phyloP scores from a whole-genome alignment of 23 tunicate species.

The Oikopleura vanhoeffeni region DNA sequence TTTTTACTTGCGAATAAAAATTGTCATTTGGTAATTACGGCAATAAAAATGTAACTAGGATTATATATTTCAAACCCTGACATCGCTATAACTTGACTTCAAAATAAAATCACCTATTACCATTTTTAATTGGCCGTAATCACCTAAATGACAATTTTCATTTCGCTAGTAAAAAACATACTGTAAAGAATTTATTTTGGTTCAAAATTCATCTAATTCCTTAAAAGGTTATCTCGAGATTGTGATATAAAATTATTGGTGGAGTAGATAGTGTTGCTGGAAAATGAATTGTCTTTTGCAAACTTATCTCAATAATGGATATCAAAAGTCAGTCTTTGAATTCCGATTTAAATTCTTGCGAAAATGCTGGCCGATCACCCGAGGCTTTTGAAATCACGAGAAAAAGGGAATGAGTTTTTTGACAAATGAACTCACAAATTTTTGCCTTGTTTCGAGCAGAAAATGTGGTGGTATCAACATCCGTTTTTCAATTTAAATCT shows the following conservation, averaged over 20 bases:
- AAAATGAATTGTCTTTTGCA: constrained; percentile 80
- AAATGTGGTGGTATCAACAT: constrained; percentile 53
- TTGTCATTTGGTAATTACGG: too few relatives aligned
- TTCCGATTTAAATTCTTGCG: constrained; percentile 79
- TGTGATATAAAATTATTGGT: constrained; percentile 16
- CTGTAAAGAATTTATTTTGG: too few relatives aligned
- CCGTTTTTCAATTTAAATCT: constrained; percentile 59
- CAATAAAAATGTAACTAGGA: too few relatives aligned
- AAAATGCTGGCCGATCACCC: constrained; percentile 80
- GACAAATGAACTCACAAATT: constrained; percentile 40
- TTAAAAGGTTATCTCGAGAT: not conserved
- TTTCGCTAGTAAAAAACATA: too few relatives aligned
- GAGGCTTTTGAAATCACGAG: constrained; percentile 67
- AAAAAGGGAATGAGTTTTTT: constrained; percentile 39
- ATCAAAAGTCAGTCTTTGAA: constrained; percentile 50
- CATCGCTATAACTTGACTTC: too few relatives aligned
- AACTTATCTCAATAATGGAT: constrained; percentile 48
- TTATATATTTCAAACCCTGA: too few relatives aligned
- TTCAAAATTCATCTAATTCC: too few relatives aligned
- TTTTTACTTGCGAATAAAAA: too few relatives aligned
- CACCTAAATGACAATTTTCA: too few relatives aligned
- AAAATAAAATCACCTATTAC: too few relatives aligned
- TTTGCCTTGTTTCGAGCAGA: constrained; percentile 65
- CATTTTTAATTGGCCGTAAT: too few relatives aligned
- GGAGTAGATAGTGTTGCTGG: constrained; percentile 75